Conservation (phyloP, 2,888 invertebrate species). For the Alentia gelatinosa region DNA sequence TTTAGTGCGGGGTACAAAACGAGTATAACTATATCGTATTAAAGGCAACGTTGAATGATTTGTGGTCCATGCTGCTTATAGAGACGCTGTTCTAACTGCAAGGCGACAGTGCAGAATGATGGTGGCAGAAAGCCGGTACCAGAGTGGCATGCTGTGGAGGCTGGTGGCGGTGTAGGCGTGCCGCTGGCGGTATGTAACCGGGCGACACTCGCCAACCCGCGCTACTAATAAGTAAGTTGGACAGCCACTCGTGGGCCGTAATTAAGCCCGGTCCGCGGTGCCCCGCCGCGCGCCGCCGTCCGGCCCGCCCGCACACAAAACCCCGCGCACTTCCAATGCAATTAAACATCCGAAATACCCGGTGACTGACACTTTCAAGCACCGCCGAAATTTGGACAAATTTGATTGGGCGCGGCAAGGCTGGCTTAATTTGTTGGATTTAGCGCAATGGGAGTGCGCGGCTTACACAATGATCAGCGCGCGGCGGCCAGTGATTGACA, state of each 20-base stretch:
- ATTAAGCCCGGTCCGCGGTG: slow-evolving; percentile 46
- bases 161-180: neutral
- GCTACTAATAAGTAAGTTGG: slow-evolving; percentile 47
- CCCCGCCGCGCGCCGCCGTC: neutral
- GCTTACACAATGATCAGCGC: slow-evolving; percentile 44
- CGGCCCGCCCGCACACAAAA: slow-evolving; percentile 11
- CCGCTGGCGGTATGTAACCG: neutral
- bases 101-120: no score
- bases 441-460: slow-evolving; percentile 48
- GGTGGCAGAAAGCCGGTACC: neutral
- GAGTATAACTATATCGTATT: no score
- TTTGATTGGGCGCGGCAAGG: slow-evolving; percentile 37
- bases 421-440: slow-evolving; percentile 55
- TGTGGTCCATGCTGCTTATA: no score
- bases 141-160: neutral
- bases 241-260: slow-evolving; percentile 37
- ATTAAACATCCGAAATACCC: slow-evolving; percentile 42
- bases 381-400: slow-evolving; percentile 55
- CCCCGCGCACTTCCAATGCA: slow-evolving; percentile 52
- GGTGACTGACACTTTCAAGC: slow-evolving; percentile 51
- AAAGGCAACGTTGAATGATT: no score
- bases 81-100: no score
- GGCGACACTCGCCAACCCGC: neutral
- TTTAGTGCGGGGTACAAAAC: no score
- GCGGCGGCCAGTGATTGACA: slow-evolving; percentile 27